Evolutionary conservation across 1,140 invertebrate species (phyloP).

Genomic region (Drosophila melanica): DNA sequence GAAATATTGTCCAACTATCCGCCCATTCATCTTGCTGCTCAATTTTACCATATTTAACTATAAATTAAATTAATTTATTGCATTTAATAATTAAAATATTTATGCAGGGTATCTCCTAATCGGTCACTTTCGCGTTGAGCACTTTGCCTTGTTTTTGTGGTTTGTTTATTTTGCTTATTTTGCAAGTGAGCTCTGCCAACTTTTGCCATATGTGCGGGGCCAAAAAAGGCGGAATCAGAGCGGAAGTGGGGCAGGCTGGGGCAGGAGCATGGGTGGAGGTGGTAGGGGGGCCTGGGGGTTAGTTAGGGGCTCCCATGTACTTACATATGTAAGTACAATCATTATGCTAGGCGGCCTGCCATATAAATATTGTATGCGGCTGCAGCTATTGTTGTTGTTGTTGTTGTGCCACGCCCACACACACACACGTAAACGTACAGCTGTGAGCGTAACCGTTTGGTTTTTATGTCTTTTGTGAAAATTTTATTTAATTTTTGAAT

Average conservation of each 20-base stretch:
- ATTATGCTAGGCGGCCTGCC: conserved; percentile 60
- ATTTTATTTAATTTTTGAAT: conserved; percentile 83
- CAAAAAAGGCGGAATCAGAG: not conserved
- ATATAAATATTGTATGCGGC: conserved; percentile 55
- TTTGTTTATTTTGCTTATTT: conserved; percentile 56
- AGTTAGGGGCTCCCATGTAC: conserved; percentile 57
- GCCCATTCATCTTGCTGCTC: too few species aligned
- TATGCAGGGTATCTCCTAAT: not conserved
- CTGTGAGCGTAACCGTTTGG: conserved; percentile 65
- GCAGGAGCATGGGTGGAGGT: not conserved
- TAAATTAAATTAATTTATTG: too few species aligned
- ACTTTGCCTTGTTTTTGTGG: conserved; percentile 36
- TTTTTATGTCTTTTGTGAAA: conserved; percentile 81
- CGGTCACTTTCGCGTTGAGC: not conserved
- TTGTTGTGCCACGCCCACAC: conserved; percentile 11
- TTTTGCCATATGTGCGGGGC: conserved; percentile 41
- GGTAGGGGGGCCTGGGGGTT: conserved; percentile 17
- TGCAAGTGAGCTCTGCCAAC: conserved; percentile 66
- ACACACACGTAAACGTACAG: conserved; percentile 1
- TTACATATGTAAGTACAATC: conserved; percentile 80
- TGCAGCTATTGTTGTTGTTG: not conserved
- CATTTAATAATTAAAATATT: too few species aligned
- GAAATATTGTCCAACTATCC: too few species aligned
- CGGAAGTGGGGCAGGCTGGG: not conserved
- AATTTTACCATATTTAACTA: too few species aligned